Evolutionary conservation across 2,113 vertebrate genomes (phyloP).

Genomic region (Holacanthus passer): DNA sequence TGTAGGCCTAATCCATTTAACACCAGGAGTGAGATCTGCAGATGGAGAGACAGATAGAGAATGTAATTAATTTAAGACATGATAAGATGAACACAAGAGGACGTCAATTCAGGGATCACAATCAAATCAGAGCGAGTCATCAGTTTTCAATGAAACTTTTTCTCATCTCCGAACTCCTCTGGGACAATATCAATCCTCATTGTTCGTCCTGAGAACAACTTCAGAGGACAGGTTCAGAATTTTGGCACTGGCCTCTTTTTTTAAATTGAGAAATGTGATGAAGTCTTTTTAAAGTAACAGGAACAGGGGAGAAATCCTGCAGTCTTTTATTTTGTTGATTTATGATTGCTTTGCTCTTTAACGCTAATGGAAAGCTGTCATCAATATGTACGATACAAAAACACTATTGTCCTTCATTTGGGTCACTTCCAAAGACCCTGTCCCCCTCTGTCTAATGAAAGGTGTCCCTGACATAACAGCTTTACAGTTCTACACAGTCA

Average conservation of each 20-base stretch:
- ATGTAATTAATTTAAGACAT: slow-evolving; percentile 55
- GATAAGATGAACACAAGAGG: slow-evolving; percentile 43
- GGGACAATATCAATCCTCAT: slow-evolving; percentile 13
- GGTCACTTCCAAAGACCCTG: not conserved
- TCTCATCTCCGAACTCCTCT: slow-evolving; percentile 24
- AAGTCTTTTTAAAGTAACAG: not conserved
- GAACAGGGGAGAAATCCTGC: not conserved
- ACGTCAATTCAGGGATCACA: slow-evolving; percentile 31
- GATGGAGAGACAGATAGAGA: slow-evolving; percentile 48
- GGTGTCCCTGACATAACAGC: slow-evolving; percentile 23
- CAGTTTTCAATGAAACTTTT: slow-evolving; percentile 22
- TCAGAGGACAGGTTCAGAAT: not conserved
- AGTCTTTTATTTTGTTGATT: slow-evolving; percentile 9
- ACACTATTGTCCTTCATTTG: not conserved
- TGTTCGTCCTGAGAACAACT: not conserved
- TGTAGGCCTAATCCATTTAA: slow-evolving; percentile 69
- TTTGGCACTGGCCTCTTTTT: not conserved
- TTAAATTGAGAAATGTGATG: not conserved
- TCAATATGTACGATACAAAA: not conserved
- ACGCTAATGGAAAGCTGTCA: not conserved
- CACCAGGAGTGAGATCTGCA: slow-evolving; percentile 42
- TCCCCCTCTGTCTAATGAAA: slow-evolving; percentile 18
- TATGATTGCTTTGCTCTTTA: not conserved
- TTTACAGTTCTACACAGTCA: slow-evolving; percentile 34
- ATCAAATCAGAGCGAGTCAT: slow-evolving; percentile 34